Conservation (phyloP, 1,140 invertebrate species). For the Drosophila pallidifrons region DNA sequence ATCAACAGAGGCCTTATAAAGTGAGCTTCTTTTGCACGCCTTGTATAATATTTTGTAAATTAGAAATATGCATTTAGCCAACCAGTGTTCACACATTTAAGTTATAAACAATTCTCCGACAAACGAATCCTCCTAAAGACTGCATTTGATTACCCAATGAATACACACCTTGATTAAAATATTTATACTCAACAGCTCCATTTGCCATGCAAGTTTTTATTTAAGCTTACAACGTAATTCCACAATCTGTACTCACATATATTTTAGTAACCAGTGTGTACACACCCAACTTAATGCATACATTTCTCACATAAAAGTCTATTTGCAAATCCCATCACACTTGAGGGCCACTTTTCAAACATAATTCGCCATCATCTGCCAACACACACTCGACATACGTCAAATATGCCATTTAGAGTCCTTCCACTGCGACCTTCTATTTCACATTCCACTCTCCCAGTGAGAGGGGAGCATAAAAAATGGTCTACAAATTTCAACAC, state of each 20-base stretch:
- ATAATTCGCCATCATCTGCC: conserved; percentile 46
- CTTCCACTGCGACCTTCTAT: not conserved
- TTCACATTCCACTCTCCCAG: not conserved
- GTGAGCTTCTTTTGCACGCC: too few species aligned
- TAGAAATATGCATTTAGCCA: too few species aligned
- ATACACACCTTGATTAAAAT: not conserved
- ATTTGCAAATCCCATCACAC: conserved; percentile 37
- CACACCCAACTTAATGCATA: conserved; percentile 1
- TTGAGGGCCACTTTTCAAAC: conserved; percentile 39
- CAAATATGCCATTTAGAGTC: conserved; percentile 31
- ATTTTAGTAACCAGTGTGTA: not conserved
- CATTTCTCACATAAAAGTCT: not conserved
- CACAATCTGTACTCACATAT: not conserved
- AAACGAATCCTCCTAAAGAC: too few species aligned
- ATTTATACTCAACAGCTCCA: not conserved
- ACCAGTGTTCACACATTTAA: too few species aligned
- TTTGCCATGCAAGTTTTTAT: not conserved
- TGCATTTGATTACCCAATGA: not conserved
- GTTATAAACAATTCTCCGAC: too few species aligned
- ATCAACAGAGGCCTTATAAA: too few species aligned
- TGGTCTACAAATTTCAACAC: conserved; percentile 49
- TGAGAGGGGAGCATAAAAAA: conserved; percentile 22
- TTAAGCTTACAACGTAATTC: not conserved
- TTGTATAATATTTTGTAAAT: too few species aligned
- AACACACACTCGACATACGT: conserved; percentile 36